Percentiles rank a stretch among this genome's conserved stretches.
These are phyloP conservation scores for Dissostichus mawsoni DNA, from an alignment of 2,113 vertebrate species.

Conservation along the genomic window DNA sequence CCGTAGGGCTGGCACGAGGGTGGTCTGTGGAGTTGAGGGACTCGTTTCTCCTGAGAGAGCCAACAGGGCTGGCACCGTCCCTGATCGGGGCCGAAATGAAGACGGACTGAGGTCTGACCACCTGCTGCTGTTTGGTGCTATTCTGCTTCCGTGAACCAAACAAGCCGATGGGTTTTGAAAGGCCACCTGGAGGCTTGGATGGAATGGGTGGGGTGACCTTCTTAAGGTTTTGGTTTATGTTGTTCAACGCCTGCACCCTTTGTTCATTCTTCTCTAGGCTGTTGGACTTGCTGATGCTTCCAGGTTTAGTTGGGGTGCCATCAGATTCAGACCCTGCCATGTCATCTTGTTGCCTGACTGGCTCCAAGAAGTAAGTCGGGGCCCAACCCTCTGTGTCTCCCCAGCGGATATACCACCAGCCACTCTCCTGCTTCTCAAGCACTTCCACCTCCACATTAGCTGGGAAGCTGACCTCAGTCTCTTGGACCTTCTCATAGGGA, in stretches of 20 bases:
- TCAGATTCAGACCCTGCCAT: slow-evolving; percentile 82
- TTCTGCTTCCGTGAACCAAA: slow-evolving; percentile 89
- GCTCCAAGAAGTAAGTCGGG: slow-evolving; percentile 93
- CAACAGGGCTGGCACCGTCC: slow-evolving; percentile 78
- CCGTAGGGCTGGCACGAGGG: slow-evolving; percentile 81
- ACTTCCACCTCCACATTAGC: slow-evolving; percentile 94
- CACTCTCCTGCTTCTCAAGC: slow-evolving; percentile 94
- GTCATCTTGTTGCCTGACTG: slow-evolving; percentile 85
- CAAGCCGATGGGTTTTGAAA: slow-evolving; percentile 86
- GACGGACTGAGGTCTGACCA: slow-evolving; percentile 95
- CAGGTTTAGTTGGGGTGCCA: slow-evolving; percentile 83
- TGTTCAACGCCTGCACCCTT: slow-evolving; percentile 94
- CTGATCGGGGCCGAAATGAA: slow-evolving; percentile 89
- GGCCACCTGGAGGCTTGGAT: slow-evolving; percentile 94
- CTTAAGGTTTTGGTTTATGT: slow-evolving; percentile 92
- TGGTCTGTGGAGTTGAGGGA: slow-evolving; percentile 92
- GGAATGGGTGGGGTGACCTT: slow-evolving; percentile 94
- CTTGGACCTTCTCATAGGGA: slow-evolving; percentile 94
- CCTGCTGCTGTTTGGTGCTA: slow-evolving; percentile 89
- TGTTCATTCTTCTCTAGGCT: slow-evolving; percentile 97
- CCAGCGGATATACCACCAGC: slow-evolving; percentile 96
- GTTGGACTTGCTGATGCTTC: slow-evolving; percentile 92
- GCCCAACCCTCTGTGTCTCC: slow-evolving; percentile 95
- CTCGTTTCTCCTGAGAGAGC: slow-evolving; percentile 94
- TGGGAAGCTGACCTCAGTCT: slow-evolving; percentile 95